Evolutionary conservation across 2,888 invertebrate species (phyloP).

Genomic region (Luperina nickerlii): DNA sequence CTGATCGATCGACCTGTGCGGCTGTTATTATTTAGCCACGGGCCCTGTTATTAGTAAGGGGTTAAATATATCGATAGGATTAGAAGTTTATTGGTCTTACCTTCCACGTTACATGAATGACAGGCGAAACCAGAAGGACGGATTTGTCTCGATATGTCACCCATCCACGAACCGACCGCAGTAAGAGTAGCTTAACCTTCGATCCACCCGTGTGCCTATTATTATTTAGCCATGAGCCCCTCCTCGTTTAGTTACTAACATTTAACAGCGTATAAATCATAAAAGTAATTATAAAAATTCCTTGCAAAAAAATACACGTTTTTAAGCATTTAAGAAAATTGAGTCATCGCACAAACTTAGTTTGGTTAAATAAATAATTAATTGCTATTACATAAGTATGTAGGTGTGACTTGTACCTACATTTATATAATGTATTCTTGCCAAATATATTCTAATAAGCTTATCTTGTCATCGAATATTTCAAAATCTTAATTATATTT

Average conservation of each 20-base stretch:
- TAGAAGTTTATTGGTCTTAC: too few species aligned
- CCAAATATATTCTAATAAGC: constrained; percentile 57
- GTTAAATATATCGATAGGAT: too few species aligned
- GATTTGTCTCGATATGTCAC: neutral
- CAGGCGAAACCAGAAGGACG: neutral
- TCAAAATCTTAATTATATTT: constrained; percentile 59
- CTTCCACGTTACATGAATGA: neutral
- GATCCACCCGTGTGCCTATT: neutral
- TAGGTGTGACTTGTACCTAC: constrained; percentile 12
- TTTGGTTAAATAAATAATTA: constrained; percentile 46
- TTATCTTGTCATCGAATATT: constrained; percentile 63
- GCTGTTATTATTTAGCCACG: too few species aligned
- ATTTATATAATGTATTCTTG: constrained; percentile 45
- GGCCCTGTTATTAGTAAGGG: too few species aligned
- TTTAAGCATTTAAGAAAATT: constrained; percentile 35
- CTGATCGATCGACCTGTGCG: too few species aligned
- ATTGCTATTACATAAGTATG: constrained; percentile 53
- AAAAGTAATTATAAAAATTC: constrained; percentile 43
- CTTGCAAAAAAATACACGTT: constrained; percentile 10
- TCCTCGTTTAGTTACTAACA: constrained; percentile 6
- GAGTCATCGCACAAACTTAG: constrained; percentile 46
- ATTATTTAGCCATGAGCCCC: neutral
- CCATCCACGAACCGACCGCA: neutral
- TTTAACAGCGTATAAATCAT: constrained; percentile 26
- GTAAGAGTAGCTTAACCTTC: neutral